phyloP scores from a whole-genome alignment of 2,888 invertebrate genomes.

The Alviniconcha strummeri region DNA sequence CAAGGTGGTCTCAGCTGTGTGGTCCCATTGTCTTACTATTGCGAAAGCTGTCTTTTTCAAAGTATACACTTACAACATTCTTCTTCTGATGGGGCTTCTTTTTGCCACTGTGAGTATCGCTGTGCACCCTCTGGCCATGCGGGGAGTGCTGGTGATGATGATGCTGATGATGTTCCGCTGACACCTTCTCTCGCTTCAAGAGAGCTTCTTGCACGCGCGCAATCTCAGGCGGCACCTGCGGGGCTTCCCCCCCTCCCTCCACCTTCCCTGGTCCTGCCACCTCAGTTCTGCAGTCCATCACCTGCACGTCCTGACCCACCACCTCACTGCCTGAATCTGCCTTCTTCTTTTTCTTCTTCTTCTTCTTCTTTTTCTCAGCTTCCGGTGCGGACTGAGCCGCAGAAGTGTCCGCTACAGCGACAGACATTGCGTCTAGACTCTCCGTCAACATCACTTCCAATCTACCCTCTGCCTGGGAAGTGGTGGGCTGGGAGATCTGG shows the following conservation, averaged over 20 bases:
- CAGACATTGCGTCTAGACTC: neutral
- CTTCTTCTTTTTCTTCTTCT: conserved; percentile 30
- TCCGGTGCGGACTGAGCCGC: neutral
- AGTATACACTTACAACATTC: neutral
- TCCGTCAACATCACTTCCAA: neutral
- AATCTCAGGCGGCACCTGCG: too few species aligned
- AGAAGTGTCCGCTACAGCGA: neutral
- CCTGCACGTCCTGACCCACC: too few species aligned
- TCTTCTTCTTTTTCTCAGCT: neutral
- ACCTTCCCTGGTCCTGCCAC: too few species aligned
- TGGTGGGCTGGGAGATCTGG: neutral
- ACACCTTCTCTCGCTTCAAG: neutral
- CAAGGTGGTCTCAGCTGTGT: too few species aligned
- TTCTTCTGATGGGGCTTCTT: conserved; percentile 10
- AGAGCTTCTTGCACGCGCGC: too few species aligned
- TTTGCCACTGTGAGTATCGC: neutral
- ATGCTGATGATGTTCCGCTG: neutral
- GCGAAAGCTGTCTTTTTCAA: too few species aligned
- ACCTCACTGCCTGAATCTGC: neutral
- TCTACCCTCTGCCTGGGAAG: neutral
- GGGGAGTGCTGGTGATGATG: neutral
- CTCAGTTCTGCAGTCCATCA: too few species aligned
- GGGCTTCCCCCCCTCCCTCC: neutral
- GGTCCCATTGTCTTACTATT: too few species aligned
- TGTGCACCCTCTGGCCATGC: neutral